A percentile compares a stretch with the other conserved stretches of the same genome.
Conservation (phyloP, 1,140 invertebrate genomes). For the Macrosteles quadrilineatus region DNA sequence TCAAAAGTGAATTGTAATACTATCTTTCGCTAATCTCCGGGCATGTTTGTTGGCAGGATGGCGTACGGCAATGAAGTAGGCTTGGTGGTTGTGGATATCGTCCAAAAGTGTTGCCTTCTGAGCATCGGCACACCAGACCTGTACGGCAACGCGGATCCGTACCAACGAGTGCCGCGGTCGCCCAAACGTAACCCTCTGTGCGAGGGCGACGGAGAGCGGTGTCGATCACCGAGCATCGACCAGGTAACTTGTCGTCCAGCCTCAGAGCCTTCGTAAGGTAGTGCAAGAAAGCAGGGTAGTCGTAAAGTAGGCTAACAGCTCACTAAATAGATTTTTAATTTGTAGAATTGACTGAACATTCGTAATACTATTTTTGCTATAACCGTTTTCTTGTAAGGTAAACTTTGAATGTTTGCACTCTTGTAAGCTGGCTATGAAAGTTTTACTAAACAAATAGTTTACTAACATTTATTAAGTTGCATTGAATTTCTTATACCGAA, state of each 20-base stretch:
- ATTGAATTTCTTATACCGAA: too few relatives aligned
- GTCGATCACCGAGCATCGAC: slow-evolving; percentile 85
- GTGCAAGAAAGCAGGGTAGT: neutral
- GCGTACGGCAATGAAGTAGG: slow-evolving; percentile 96
- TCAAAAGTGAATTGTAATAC: too few relatives aligned
- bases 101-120: slow-evolving; percentile 86
- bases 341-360: too few relatives aligned
- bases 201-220: slow-evolving; percentile 57
- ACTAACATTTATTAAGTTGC: too few relatives aligned
- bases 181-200: slow-evolving; percentile 63
- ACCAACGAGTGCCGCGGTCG: slow-evolving; percentile 80
- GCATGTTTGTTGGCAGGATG: slow-evolving; percentile 69
- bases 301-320: too few relatives aligned
- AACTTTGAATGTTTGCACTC: too few relatives aligned
- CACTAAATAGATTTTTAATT: too few relatives aligned
- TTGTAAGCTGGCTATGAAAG: too few relatives aligned
- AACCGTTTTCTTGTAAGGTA: too few relatives aligned
- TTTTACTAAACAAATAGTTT: too few relatives aligned
- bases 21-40: too few relatives aligned
- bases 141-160: slow-evolving; percentile 86
- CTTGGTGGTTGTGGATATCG: slow-evolving; percentile 90
- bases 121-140: slow-evolving; percentile 84
- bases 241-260: slow-evolving; percentile 65
- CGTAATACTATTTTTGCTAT: too few relatives aligned
- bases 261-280: neutral